These are phyloP conservation scores for Drosophila neutralis DNA, from an alignment of 2,888 invertebrate species.

Conservation along the genomic window DNA sequence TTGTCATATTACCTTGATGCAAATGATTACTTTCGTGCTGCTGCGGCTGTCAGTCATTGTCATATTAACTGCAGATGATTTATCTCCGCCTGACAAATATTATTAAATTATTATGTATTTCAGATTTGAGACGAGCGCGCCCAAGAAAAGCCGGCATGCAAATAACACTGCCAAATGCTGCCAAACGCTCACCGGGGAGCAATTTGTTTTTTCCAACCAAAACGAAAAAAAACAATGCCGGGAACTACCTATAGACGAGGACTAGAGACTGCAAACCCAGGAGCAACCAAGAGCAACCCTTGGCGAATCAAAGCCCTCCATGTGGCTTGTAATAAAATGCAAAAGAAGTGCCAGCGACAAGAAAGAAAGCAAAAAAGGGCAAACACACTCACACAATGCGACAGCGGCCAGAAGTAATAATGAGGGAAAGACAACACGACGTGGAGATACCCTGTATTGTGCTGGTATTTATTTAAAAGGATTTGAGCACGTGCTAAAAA, in stretches of 20 bases:
- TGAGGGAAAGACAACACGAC: not conserved
- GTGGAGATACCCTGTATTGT: not conserved
- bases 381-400: constrained; percentile 3
- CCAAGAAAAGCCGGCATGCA: constrained; percentile 65
- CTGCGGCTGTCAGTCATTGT: constrained; percentile 66
- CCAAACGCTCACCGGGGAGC: constrained; percentile 73
- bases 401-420: not conserved
- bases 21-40: constrained; percentile 17
- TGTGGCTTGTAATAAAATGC: constrained; percentile 72
- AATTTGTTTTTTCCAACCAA: constrained; percentile 65
- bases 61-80: constrained; percentile 81
- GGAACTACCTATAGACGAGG: constrained; percentile 47
- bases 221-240: not conserved
- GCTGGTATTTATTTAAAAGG: not conserved
- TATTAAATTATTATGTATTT: constrained; percentile 82
- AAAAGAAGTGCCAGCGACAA: constrained; percentile 42
- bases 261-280: not conserved
- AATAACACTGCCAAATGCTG: constrained; percentile 67
- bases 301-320: constrained; percentile 56
- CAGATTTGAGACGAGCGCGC: constrained; percentile 27
- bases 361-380: constrained; percentile 9
- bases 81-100: constrained; percentile 82
- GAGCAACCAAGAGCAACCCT: constrained; percentile 43
- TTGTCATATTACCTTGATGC: constrained; percentile 78
- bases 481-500: not conserved